A percentile compares a stretch with the other conserved stretches of the same genome.
Conservation (phyloP, 2,888 invertebrate genomes). For the Drosophila austrosaltans region DNA sequence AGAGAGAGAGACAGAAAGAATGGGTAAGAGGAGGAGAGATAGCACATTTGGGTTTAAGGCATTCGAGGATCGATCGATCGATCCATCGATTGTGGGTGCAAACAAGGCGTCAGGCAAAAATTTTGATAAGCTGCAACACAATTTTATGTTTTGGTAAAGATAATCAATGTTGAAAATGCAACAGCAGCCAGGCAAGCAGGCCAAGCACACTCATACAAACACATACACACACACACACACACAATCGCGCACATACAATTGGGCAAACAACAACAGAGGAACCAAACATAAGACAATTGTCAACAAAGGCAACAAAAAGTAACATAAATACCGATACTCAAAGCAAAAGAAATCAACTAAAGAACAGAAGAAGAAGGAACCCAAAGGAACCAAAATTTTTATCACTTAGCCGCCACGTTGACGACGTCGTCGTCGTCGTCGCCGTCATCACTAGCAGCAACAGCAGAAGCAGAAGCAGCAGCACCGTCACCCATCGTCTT, state of each 20-base stretch:
- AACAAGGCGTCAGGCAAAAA: slow-evolving; percentile 42
- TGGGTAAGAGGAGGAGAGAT: background rate
- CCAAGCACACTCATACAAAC: slow-evolving; percentile 26
- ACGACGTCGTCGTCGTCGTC: slow-evolving; percentile 40
- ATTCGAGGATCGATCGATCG: background rate
- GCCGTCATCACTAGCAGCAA: slow-evolving; percentile 15
- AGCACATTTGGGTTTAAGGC: slow-evolving; percentile 5
- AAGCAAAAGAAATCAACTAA: slow-evolving; percentile 25
- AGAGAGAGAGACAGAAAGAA: slow-evolving; percentile 23
- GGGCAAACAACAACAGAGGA: slow-evolving; percentile 25
- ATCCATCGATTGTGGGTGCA: slow-evolving; percentile 52
- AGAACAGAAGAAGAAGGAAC: slow-evolving; percentile 8
- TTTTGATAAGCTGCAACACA: slow-evolving; percentile 39
- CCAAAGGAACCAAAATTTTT: slow-evolving; percentile 51
- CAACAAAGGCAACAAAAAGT: slow-evolving; percentile 41
- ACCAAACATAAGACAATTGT: slow-evolving; percentile 50
- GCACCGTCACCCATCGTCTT: slow-evolving; percentile 21
- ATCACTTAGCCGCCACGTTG: slow-evolving; percentile 77
- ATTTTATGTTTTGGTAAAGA: slow-evolving; percentile 40
- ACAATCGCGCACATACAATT: slow-evolving; percentile 34
- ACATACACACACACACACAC: slow-evolving; percentile 27
- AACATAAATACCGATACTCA: slow-evolving; percentile 28
- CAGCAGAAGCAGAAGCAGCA: too few species aligned
- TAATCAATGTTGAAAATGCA: slow-evolving; percentile 42
- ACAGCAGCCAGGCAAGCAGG: slow-evolving; percentile 20